These are phyloP conservation scores for Gari tellinella DNA, from an alignment of 2,888 invertebrate genomes.

Conservation along the genomic window DNA sequence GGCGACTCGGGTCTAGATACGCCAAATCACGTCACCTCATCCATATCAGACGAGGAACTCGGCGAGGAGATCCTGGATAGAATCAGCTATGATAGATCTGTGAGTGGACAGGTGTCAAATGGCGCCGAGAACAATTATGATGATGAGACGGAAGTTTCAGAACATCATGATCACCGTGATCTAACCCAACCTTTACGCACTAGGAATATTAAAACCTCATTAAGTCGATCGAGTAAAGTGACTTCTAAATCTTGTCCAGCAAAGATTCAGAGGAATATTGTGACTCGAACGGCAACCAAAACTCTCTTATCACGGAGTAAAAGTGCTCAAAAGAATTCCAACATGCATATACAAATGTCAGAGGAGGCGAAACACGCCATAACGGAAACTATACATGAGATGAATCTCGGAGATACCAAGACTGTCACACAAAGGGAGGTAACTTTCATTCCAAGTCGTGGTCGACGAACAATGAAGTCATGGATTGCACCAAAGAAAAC, in stretches of 20 bases:
- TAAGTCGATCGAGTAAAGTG: constrained; percentile 61
- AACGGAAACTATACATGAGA: constrained; percentile 72
- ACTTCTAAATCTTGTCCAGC: constrained; percentile 69
- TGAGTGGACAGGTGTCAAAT: background rate
- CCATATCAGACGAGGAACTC: background rate
- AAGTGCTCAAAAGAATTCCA: constrained; percentile 54
- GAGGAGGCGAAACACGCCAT: constrained; percentile 75
- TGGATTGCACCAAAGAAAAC: constrained; percentile 27
- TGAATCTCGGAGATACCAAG: constrained; percentile 38
- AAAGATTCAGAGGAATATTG: constrained; percentile 45
- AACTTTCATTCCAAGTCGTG: constrained; percentile 38
- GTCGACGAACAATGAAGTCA: constrained; percentile 31
- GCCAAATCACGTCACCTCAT: background rate
- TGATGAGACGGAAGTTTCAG: background rate
- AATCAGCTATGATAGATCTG: background rate
- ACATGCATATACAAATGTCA: constrained; percentile 74
- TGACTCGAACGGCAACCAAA: constrained; percentile 13
- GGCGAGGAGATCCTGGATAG: background rate
- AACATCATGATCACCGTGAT: background rate
- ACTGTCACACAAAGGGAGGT: constrained; percentile 10
- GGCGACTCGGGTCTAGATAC: no score
- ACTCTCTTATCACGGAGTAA: constrained; percentile 45
- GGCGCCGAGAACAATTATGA: background rate
- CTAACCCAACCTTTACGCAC: background rate
- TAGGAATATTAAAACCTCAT: constrained; percentile 55